Percentiles rank a stretch among this genome's conserved stretches.
These are phyloP conservation scores for Neosalanx taihuensis DNA, from an alignment of 2,797 vertebrate genomes.

Conservation along the genomic window DNA sequence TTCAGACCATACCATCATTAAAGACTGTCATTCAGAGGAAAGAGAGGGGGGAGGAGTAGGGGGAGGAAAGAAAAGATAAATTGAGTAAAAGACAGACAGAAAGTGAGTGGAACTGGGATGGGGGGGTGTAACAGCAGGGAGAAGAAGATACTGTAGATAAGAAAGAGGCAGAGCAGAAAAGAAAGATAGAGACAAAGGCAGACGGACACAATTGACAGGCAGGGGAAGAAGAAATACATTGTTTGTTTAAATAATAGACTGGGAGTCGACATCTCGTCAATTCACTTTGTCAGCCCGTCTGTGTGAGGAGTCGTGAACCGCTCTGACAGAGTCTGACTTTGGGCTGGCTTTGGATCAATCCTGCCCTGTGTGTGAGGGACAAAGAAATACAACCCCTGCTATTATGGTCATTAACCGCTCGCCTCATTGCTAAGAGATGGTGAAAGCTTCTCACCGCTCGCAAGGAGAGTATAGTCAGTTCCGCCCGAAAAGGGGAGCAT, in stretches of 20 bases:
- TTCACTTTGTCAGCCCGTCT: slow-evolving; percentile 41
- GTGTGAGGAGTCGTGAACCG: slow-evolving; percentile 15
- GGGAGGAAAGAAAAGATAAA: too few species aligned
- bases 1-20: slow-evolving; percentile 12
- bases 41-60: slow-evolving; percentile 9
- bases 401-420: slow-evolving; percentile 48
- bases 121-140: too few species aligned
- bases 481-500: not conserved
- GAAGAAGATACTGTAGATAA: not conserved
- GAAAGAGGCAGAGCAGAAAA: not conserved
- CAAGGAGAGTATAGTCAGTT: slow-evolving; percentile 3
- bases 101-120: not conserved
- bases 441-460: slow-evolving; percentile 14
- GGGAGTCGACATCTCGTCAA: slow-evolving; percentile 35
- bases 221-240: slow-evolving; percentile 15
- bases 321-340: slow-evolving; percentile 43
- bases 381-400: slow-evolving; percentile 46
- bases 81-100: not conserved
- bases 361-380: slow-evolving; percentile 23
- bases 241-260: slow-evolving; percentile 49
- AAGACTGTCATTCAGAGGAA: slow-evolving; percentile 21
- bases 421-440: slow-evolving; percentile 30
- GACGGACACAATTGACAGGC: too few species aligned
- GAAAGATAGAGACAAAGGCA: not conserved
- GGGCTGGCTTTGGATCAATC: slow-evolving; percentile 41